A percentile compares a stretch with the other conserved stretches of the same genome.
Conservation (phyloP, 2,888 invertebrate species). For the Anarsia innoxiella region DNA sequence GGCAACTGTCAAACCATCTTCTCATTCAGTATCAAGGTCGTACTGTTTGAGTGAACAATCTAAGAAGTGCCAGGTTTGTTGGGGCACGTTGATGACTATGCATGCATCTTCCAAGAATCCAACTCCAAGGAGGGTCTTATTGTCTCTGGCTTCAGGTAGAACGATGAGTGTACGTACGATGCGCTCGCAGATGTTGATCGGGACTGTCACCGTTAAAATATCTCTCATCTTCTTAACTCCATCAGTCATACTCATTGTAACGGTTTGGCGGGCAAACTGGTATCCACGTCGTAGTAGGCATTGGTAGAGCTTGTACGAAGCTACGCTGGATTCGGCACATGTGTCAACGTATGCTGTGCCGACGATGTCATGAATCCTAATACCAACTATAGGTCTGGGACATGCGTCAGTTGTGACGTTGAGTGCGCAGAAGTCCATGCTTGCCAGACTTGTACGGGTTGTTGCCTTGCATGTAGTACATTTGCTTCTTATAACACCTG, state of each 20-base stretch:
- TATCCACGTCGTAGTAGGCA: slow-evolving; percentile 1
- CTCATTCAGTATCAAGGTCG: slow-evolving; percentile 15
- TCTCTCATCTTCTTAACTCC: not conserved
- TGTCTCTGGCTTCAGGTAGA: not conserved
- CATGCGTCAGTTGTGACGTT: slow-evolving; percentile 5
- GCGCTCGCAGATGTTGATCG: not conserved
- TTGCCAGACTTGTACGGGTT: not conserved
- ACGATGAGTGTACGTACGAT: not conserved
- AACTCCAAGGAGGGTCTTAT: not conserved
- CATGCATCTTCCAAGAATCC: slow-evolving; percentile 20
- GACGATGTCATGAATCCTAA: not conserved
- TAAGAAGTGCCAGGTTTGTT: slow-evolving; percentile 17
- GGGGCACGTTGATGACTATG: slow-evolving; percentile 19
- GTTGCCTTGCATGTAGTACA: slow-evolving; percentile 13
- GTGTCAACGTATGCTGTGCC: slow-evolving; percentile 12
- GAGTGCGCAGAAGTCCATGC: slow-evolving; percentile 1
- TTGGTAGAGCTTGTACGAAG: slow-evolving; percentile 9
- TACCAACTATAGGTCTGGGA: slow-evolving; percentile 8
- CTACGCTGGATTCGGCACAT: slow-evolving; percentile 14
- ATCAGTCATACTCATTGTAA: not conserved
- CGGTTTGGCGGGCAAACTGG: not conserved
- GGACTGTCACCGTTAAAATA: not conserved
- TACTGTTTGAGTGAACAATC: slow-evolving; percentile 7
- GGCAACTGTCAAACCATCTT: not conserved
- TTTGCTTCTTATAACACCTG: slow-evolving; percentile 14